Evolutionary conservation across 2,797 vertebrate genomes (phyloP), one percentile per base, ranked within the genome.

Genomic region (Thalassophryne amazonica): DNA sequence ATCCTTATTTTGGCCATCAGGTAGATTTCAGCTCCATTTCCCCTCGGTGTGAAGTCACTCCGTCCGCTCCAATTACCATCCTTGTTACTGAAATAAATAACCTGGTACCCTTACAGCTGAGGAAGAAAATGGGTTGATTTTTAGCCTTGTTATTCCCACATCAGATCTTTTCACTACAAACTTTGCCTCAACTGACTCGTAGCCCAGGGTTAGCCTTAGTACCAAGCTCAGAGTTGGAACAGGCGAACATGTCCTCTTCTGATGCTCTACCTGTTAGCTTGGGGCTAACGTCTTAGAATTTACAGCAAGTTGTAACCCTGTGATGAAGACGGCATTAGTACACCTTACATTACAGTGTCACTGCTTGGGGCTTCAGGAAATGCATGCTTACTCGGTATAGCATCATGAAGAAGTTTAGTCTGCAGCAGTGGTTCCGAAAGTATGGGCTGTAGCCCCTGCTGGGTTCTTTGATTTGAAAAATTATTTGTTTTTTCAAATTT

Each of bases 1-100:
- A 84, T 82, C 76, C 75, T 82, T 84, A 84, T 85, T 84, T 85
- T 86, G 78, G 73, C 80, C 78, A 74, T 84, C 68, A 76, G 55
- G 66, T 76, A 77, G 68, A 84, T 84, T 85, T 86, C 78, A 84
- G 86, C 84, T 80, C 76, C 84, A 84, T 88, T 86, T 85, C 82
- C 76, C 63, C 74, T 80, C 83, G 73, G 78, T 82, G 82, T 86
- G 84, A 88, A 84, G 81, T 85, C 84, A 84, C 83, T 54, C 53
- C 64, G 81, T 86, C 79, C 73, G 76, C 71, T 82, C 76, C 81
- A 83, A 83, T 85, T 83, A 85, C 73, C 61, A 39, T 81, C 76
- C 69, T 79, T 65, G 76, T 85, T 80, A 76, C 71, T 76, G 78
- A 78, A 83, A 83, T 83, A 83, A 84, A 82, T 80, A 84, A 80